These are phyloP conservation scores for Pinctada fucata DNA, from an alignment of 2,888 invertebrate species.

Conservation along the genomic window DNA sequence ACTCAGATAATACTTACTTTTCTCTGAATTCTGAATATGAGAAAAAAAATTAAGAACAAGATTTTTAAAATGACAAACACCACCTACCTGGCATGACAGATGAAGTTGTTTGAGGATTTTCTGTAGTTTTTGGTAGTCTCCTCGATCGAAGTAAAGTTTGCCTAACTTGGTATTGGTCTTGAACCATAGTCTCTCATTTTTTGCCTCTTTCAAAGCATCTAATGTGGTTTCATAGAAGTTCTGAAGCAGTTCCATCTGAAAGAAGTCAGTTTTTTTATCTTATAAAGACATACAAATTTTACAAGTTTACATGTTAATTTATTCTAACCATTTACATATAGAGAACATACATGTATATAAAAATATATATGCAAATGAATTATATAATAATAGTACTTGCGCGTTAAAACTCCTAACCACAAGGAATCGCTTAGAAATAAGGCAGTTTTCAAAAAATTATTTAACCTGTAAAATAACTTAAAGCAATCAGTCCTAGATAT, in stretches of 20 bases:
- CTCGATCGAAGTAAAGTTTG: conserved; percentile 97
- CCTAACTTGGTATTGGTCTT: conserved; percentile 99
- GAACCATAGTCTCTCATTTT: conserved; percentile 99
- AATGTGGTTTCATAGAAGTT: conserved; percentile 94
- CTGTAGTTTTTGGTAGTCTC: conserved; percentile 94
- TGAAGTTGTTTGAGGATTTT: conserved; percentile 98
- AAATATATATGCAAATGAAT: not conserved
- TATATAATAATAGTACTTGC: too few species aligned
- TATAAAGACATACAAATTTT: not conserved
- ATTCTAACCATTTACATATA: not conserved
- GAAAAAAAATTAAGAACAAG: too few species aligned
- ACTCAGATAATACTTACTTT: too few species aligned
- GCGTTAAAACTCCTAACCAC: too few species aligned
- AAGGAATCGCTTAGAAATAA: too few species aligned
- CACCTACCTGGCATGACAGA: conserved; percentile 92
- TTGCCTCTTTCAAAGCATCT: conserved; percentile 89
- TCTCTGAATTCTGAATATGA: too few species aligned
- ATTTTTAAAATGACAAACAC: too few species aligned
- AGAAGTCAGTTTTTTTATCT: too few species aligned
- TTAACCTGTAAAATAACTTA: too few species aligned
- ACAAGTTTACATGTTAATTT: too few species aligned
- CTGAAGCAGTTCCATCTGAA: conserved; percentile 96
- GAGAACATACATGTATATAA: not conserved
- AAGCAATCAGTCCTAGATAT: too few species aligned
- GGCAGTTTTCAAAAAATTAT: too few species aligned